Evolutionary conservation across 37 sponge, comb jelly and placozoan species (phyloP), one percentile per base, ranked within the genome.

Genomic region (Chondrilla cf. caribensis): DNA sequence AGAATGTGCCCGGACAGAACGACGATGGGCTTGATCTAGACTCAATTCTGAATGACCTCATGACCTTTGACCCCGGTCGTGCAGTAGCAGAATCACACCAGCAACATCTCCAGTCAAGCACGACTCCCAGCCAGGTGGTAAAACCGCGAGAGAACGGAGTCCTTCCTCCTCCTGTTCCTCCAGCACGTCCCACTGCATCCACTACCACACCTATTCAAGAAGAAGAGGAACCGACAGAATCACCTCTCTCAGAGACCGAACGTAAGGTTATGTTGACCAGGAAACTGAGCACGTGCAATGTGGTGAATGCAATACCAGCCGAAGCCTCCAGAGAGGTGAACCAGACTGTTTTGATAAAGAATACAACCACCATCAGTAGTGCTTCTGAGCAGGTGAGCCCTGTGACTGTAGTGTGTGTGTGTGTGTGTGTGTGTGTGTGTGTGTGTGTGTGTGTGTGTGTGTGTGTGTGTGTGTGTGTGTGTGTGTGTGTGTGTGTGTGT

Each of bases 11-110:
- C 6, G 26, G 3, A 22, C 36, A 36, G 9, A 39, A 58, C 4
- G 84, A 76, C 19, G 64, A 29, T 35, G 85, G 87, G 70, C 72
- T 89, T 80, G 93, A 93, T 60, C 87, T 93, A 11, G 93, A 93
- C 68, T 82, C 84, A 2, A 81, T 93, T 26, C 83, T 93, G 54
- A 39, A 59, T 67, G 93, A 93, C 43, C 79, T 93, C 60, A 84
- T 58, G 25, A 77, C 81, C 19, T 93, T 93, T 82, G 79, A 93
- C 60, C 93, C 93, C 15, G 38, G 47, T 18, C 68, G 81, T n/a
- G 79, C 51, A 14, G 91, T 91, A 35, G 43, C 37, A 9, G 25
- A 43, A 11, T 32, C 70, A 32, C 79, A 79, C 28, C 14, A 24
- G 79, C 26, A 79, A 11, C 58, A 79, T 22, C 11, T 1, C 5